Conservation (phyloP, 92 coral and sea anemone genomes). For the Zoanthus gigantus region DNA sequence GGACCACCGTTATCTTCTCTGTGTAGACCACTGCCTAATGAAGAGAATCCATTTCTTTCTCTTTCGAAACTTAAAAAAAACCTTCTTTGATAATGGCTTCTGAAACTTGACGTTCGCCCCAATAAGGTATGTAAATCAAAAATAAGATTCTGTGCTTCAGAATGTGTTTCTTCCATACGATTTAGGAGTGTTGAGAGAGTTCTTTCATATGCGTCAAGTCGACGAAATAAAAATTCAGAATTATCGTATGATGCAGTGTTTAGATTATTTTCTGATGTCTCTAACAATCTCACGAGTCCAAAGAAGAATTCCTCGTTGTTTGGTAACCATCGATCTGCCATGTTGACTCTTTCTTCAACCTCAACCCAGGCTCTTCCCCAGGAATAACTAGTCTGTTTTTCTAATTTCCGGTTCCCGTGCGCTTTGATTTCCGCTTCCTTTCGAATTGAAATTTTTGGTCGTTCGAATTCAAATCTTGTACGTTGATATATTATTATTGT, state of each 20-base stretch:
- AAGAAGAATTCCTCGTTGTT: slow-evolving; percentile 57
- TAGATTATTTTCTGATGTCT: slow-evolving; percentile 50
- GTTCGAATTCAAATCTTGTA: slow-evolving; percentile 2
- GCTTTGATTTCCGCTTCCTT: not conserved
- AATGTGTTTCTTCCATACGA: slow-evolving; percentile 17
- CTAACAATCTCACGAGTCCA: slow-evolving; percentile 49
- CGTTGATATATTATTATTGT: not conserved
- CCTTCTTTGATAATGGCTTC: slow-evolving; percentile 53
- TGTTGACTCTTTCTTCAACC: slow-evolving; percentile 16
- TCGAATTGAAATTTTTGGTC: not conserved
- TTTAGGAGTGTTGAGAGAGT: slow-evolving; percentile 56
- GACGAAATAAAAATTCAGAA: slow-evolving; percentile 61
- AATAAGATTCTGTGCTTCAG: slow-evolving; percentile 34
- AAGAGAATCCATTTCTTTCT: slow-evolving; percentile 23
- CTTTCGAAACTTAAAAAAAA: slow-evolving; percentile 49
- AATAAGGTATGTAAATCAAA: slow-evolving; percentile 30
- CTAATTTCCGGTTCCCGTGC: not conserved
- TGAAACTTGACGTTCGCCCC: slow-evolving; percentile 45
- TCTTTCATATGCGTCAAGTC: slow-evolving; percentile 64
- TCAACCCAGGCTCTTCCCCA: not conserved
- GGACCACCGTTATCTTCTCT: not conserved
- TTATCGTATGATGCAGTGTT: slow-evolving; percentile 55
- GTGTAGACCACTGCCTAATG: slow-evolving; percentile 9
- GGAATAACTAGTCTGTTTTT: not conserved
- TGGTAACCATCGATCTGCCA: slow-evolving; percentile 66